Evolutionary conservation across 2,888 invertebrate species (phyloP), one percentile per base, ranked within the genome.

Genomic region (Lepidochitona cinerea): DNA sequence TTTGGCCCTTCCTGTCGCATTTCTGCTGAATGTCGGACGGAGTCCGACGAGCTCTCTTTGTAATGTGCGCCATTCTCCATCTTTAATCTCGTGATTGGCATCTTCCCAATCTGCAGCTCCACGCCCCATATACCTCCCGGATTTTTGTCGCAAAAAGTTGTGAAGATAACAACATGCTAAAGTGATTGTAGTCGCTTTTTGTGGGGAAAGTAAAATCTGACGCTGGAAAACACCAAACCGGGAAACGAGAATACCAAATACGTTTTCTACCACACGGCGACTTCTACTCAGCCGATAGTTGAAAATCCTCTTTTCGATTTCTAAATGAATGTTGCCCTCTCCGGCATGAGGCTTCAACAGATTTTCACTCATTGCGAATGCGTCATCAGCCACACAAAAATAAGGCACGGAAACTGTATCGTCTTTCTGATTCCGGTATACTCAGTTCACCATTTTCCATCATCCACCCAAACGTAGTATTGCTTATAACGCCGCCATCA

Each of bases 81-180:
- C 49, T 14, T 72, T 33, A 29, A 74, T 54, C 0, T 14, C 54
- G 9, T 41, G n/a, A 41, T 74, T 59, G 26, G n/a, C 71, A 72
- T 64, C 72, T 64, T 74, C 74, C 71, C 73, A 71, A 54, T 52
- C 53, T 12, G 54, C 54, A 32, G 59, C 35, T 68, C 64, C 64
- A 14, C 7, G 69, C n/a, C 35, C 68, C n/a, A 70, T 71, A 35
- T 69, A 73, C 36, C 33, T 53, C 12, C 14, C 52, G 14, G 69
- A 69, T 52, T 73, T 73, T 32, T 29, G 70, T 32, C 37, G 29
- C 0, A 73, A 70, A 41, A 73, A 73, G 36, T 73, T 73, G 49
- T 65, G 70, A 73, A 73, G 49, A 36, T 71, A 73, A 59, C 73
- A 71, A 53, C 71, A 74, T 2, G 74, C 66, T 52, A 74, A 37